phyloP scores from a whole-genome alignment of 2,888 invertebrate genomes.

The Sarcophaga rosellei region DNA sequence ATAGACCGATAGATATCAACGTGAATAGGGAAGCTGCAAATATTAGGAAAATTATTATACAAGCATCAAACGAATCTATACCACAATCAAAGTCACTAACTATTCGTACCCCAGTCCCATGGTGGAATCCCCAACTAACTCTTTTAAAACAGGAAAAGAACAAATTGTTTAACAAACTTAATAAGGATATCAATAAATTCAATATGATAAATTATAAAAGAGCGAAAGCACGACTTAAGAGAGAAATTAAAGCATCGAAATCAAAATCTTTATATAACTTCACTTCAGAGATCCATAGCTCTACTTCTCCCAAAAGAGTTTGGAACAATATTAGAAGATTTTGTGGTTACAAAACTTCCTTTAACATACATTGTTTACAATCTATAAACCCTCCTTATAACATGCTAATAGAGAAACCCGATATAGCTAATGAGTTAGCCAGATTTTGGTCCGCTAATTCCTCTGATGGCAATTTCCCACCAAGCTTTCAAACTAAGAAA shows the following conservation, averaged over 20 bases:
- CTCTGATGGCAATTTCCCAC: background rate
- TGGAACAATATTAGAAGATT: conserved; percentile 11
- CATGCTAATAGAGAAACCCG: background rate
- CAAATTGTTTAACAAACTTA: too few relatives aligned
- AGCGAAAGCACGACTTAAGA: background rate
- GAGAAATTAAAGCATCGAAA: conserved; percentile 1
- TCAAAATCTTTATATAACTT: background rate
- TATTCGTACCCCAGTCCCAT: too few relatives aligned
- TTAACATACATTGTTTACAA: background rate
- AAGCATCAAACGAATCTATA: background rate
- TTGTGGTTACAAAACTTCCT: background rate
- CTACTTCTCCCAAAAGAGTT: background rate
- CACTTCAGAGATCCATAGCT: background rate
- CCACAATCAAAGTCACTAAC: too few relatives aligned
- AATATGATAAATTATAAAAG: too few relatives aligned
- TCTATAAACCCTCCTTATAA: background rate
- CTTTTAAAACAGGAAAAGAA: too few relatives aligned
- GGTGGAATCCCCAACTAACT: too few relatives aligned
- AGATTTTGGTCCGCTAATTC: background rate
- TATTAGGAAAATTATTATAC: background rate
- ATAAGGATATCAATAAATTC: too few relatives aligned
- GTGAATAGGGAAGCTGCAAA: background rate
- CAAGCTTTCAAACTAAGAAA: too few relatives aligned
- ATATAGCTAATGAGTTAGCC: background rate
- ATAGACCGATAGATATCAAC: background rate